phyloP scores from a whole-genome alignment of 2,888 invertebrate species.

The Lasioglossum malachurum region DNA sequence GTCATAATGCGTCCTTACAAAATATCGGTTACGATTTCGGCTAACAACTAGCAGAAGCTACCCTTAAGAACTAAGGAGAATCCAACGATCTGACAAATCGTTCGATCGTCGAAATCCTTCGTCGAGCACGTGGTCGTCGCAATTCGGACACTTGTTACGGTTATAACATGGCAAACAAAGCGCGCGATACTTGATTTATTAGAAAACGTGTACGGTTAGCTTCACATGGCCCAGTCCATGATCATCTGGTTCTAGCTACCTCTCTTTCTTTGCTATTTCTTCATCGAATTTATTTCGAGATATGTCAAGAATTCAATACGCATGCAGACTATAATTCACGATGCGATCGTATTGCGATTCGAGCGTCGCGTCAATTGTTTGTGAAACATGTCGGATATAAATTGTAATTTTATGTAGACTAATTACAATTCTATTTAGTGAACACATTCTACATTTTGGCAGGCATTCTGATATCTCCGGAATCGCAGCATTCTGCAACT shows the following conservation, averaged over 20 bases:
- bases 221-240: constrained; percentile 41
- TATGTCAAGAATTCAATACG: constrained; percentile 6
- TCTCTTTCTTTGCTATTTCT: constrained; percentile 7
- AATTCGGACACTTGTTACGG: constrained; percentile 23
- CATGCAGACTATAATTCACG: not conserved
- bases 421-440: not conserved
- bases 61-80: constrained; percentile 31
- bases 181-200: constrained; percentile 15
- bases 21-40: constrained; percentile 46
- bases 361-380: not conserved
- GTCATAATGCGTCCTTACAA: constrained; percentile 21
- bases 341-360: constrained; percentile 19
- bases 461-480: not conserved
- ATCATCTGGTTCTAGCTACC: constrained; percentile 15
- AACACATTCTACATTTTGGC: not conserved
- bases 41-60: constrained; percentile 50
- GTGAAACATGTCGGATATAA: not conserved
- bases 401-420: not conserved
- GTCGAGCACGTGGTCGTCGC: constrained; percentile 18
- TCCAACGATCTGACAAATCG: constrained; percentile 15
- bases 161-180: constrained; percentile 46
- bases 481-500: not conserved
- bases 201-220: constrained; percentile 33
- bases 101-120: constrained; percentile 23
- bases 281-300: constrained; percentile 18